Evolutionary conservation across 2,888 invertebrate species (phyloP).

Genomic region (Acleris cristana): DNA sequence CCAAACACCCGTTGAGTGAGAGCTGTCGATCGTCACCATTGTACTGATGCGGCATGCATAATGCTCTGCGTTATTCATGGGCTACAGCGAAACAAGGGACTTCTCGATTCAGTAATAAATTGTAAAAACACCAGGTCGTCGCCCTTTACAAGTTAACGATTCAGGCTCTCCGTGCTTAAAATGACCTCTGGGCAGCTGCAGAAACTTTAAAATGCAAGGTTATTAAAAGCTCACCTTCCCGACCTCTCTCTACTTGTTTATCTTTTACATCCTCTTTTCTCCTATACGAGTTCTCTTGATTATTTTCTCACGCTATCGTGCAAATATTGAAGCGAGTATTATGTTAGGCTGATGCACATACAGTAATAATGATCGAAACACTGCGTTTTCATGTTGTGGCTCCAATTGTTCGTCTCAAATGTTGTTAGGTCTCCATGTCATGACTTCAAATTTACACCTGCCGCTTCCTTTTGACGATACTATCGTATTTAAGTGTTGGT

Average conservation of each 20-base stretch:
- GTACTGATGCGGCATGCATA: slow-evolving; percentile 51
- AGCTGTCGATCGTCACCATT: slow-evolving; percentile 54
- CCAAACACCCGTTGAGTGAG: slow-evolving; percentile 63
- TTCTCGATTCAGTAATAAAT: slow-evolving; percentile 28
- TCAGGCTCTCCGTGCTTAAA: slow-evolving; percentile 11
- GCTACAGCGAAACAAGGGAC: slow-evolving; percentile 44
- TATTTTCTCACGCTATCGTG: not conserved
- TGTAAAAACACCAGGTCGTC: slow-evolving; percentile 28
- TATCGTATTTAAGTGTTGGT: not conserved
- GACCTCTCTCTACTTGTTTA: slow-evolving; percentile 2
- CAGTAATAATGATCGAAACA: not conserved
- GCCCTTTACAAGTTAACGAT: slow-evolving; percentile 18
- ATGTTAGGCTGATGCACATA: not conserved
- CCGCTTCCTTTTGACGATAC: slow-evolving; percentile 15
- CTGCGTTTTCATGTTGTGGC: slow-evolving; percentile 5
- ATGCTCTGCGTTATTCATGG: slow-evolving; percentile 51
- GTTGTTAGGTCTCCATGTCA: slow-evolving; percentile 23
- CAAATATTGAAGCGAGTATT: too few relatives aligned
- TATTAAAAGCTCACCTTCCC: slow-evolving; percentile 1
- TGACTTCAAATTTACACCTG: slow-evolving; percentile 37
- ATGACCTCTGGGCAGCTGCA: slow-evolving; percentile 15
- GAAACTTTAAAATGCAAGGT: slow-evolving; percentile 10
- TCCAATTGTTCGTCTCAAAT: slow-evolving; percentile 32
- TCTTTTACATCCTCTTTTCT: slow-evolving; percentile 26
- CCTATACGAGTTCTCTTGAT: slow-evolving; percentile 16